These are phyloP conservation scores for honey bee (Apis mellifera) DNA, from an alignment of 1,140 invertebrate species.

Conservation along the genomic window DNA sequence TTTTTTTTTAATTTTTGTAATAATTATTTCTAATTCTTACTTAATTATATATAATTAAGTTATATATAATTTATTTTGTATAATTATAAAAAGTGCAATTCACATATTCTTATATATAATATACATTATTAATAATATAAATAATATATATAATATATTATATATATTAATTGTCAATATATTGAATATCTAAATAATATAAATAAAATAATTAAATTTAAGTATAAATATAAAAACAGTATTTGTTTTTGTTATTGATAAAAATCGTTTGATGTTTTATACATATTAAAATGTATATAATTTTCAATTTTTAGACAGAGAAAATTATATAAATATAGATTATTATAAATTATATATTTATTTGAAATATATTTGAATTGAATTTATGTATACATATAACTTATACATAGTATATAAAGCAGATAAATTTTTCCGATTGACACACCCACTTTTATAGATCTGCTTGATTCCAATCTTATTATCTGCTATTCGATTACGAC, in stretches of 20 bases:
- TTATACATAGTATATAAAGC: background rate
- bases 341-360: background rate
- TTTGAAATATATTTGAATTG: no score
- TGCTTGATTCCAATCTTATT: background rate
- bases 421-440: background rate
- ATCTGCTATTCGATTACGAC: background rate
- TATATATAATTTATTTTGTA: background rate
- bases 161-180: background rate
- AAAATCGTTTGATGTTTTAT: background rate
- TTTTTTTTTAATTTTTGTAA: no score
- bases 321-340: background rate
- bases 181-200: no score
- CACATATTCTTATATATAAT: background rate
- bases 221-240: background rate
- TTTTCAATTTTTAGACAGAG: no score
- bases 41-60: no score
- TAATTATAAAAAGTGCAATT: background rate
- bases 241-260: constrained; percentile 16
- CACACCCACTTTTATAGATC: background rate
- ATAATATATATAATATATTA: no score
- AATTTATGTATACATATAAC: no score
- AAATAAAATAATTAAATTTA: constrained; percentile 1
- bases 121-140: no score
- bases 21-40: background rate
- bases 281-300: background rate